Base-by-base conservation (phyloP, 2,888 invertebrate genomes). In the Cryptus armator region DNA sequence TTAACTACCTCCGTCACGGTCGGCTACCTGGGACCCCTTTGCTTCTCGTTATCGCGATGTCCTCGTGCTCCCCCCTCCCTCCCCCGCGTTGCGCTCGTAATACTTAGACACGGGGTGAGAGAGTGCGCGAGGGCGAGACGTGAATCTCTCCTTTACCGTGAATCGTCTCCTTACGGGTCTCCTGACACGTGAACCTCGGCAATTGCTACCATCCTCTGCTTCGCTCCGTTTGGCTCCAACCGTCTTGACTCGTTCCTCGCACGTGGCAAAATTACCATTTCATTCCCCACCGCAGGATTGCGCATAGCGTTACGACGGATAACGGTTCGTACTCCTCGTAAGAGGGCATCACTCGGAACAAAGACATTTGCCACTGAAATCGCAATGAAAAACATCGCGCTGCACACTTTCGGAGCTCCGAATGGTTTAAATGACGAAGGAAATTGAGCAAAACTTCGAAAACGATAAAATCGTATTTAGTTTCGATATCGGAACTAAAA, bases 1-100 rank as follows among this genome's bases (percentile, higher is more conserved):
- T 81, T 78, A 77, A 81, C 62, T 78, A 81, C 68, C 84, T 84
- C 62, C 77, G 84, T 84, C 74, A 84, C 77, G 84, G 84, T 81
- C 68, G 64, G 44, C 62, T 43, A 67, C 71, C 76, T 72, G 68
- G 67, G 24, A 74, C 67, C 72, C 62, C 44, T 71, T 59, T 81
- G 43, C 75, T 51, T 75, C 68, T 81, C 80, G 48, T 81, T 81
- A 84, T 84, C 84, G 75, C 72, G 77, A 84, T 81, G 81, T 72
- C 84, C 84, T 84, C 77, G 68, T 67, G 0, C 19, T 1, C 19
- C 24, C 24, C 24, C 24, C 24, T 19, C 19, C 19, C 19, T 19
- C 70, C 37, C n/a, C 72, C 74, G 37, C 32, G 44, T 37, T 16
- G 10, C 12, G 6, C n/a, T 48, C 59, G 10, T 3, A n/a, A 46